phyloP scores from a whole-genome alignment of 2,797 vertebrate genomes.

The Hippocampus kuda region DNA sequence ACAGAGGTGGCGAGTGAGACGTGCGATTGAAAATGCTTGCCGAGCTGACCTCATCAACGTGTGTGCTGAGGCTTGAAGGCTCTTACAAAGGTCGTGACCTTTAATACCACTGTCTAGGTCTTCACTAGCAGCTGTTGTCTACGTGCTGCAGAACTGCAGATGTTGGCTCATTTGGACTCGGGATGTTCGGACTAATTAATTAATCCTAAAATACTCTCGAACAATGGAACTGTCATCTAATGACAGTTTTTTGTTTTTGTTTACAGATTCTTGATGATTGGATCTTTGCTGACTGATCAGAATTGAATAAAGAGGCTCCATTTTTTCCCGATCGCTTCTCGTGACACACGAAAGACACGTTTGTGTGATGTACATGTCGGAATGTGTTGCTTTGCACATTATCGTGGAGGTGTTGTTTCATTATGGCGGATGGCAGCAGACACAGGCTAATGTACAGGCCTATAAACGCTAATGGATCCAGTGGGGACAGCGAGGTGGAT shows the following conservation, averaged over 20 bases:
- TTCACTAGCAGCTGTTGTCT: neutral
- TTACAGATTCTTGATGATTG: neutral
- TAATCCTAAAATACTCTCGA: too few species aligned
- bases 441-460: conserved; percentile 51
- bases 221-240: too few species aligned
- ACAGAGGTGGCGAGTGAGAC: conserved; percentile 25
- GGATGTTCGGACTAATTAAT: too few species aligned
- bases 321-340: neutral
- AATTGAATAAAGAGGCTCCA: too few species aligned
- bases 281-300: too few species aligned
- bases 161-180: neutral
- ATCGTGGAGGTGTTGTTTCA: conserved; percentile 22
- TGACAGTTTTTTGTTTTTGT: too few species aligned
- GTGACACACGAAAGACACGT: neutral
- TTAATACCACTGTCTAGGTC: conserved; percentile 1
- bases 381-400: neutral
- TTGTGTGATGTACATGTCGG: conserved; percentile 7
- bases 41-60: conserved; percentile 38
- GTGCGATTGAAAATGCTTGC: conserved; percentile 22
- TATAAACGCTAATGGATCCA: conserved; percentile 58
- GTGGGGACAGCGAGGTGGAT: conserved; percentile 42
- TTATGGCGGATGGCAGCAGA: conserved; percentile 31
- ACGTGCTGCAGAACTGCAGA: neutral
- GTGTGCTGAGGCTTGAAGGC: conserved; percentile 36
- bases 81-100: conserved; percentile 18